Base-by-base conservation (phyloP, 2,888 invertebrate genomes). In the Tortrix viridana region DNA sequence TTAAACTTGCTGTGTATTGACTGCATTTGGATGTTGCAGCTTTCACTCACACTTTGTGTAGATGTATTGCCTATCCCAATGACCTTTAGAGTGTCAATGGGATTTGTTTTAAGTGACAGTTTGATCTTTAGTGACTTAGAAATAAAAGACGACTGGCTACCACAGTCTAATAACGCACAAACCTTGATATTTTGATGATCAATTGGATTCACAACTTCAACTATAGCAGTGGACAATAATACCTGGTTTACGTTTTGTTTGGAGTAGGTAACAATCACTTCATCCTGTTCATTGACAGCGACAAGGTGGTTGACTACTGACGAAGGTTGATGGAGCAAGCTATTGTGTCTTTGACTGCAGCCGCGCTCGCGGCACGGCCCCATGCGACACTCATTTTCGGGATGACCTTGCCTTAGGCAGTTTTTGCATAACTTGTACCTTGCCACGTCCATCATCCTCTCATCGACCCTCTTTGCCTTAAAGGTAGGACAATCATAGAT, bases 401-500 rank as follows among this genome's bases (percentile, higher is more conserved):
- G 43, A 18, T 71, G 67, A 38, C 69, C 69, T 19, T 66, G 68
- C n/a, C 69, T 49, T 5, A 69, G 49, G 58, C 68, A 69, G 26
- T 68, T 68, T 12, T 5, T 6, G 47, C 69, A 69, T 16, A 67
- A 22, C 52, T 68, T 71, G n/a, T 61, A 66, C 44, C 65, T 68
- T 9, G 23, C 22, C n/a, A 67, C 60, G n/a, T 65, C 46, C 7
- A 22, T 38, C 41, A 63, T 12, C n/a, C 50, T 46, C 4, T 68
- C 67, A 3, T 64, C 41, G 18, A 65, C 9, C 16, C 32, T 16
- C 16, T 62, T 67, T 14, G 67, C 48, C 38, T 67, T 69, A 48
- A 69, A 70, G 7, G n/a, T 56, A 22, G 59, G 60, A 47, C 68
- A 70, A 26, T 68, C 68, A 60, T 66, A 67, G 18, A 67, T 66